A percentile compares a stretch with the other conserved stretches of the same genome.
Conservation (phyloP, 92 coral and sea anemone species). For the Desmophyllum pertusum region DNA sequence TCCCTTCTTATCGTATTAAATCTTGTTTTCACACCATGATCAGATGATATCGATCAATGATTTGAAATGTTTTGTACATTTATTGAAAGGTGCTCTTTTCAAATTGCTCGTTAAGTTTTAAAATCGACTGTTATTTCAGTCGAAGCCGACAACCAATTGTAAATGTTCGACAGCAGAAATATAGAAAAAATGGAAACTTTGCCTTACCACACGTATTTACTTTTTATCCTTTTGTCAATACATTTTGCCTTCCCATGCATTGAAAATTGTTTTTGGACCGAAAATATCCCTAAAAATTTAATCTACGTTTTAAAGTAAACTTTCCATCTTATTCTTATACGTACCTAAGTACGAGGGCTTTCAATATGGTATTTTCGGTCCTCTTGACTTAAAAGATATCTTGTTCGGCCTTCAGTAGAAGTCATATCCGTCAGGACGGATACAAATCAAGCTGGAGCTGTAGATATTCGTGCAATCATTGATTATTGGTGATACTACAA, state of each 20-base stretch:
- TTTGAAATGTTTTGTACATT: not conserved
- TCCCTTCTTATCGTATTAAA: not conserved
- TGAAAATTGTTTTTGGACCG: not conserved
- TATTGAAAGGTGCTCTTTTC: not conserved
- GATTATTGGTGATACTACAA: no score
- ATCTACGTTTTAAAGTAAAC: not conserved
- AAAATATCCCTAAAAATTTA: not conserved
- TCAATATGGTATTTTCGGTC: not conserved
- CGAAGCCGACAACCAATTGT: no score
- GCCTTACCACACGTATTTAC: not conserved
- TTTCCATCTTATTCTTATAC: not conserved
- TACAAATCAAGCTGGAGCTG: not conserved
- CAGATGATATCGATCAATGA: not conserved
- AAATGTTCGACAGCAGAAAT: no score
- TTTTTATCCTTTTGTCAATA: not conserved
- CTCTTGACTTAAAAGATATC: not conserved
- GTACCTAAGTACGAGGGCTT: not conserved
- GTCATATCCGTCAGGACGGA: not conserved
- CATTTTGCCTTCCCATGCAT: not conserved
- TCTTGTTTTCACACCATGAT: no score
- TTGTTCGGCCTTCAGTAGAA: not conserved
- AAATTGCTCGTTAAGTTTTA: not conserved
- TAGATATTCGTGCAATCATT: not conserved
- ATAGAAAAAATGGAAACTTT: not conserved
- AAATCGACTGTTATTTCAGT: not conserved